These are phyloP conservation scores for Malurus elegans DNA, from an alignment of 2,113 vertebrate species.

Conservation along the genomic window DNA sequence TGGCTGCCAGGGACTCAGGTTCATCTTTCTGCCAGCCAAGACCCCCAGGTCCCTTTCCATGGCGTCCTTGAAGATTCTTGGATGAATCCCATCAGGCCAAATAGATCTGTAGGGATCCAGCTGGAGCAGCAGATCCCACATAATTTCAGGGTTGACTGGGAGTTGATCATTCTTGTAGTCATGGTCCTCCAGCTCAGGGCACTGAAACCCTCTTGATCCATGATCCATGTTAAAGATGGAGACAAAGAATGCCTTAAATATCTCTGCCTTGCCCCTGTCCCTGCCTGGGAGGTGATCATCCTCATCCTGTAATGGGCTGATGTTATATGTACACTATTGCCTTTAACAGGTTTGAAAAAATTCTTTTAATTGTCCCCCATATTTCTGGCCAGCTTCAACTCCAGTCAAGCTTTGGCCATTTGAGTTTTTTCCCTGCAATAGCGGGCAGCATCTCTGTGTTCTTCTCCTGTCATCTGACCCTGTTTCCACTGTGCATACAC, in stretches of 20 bases:
- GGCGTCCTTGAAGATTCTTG: background rate
- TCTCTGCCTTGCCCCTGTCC: background rate
- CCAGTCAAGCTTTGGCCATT: background rate
- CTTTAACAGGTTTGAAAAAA: background rate
- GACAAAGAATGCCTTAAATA: background rate
- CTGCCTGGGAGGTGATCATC: background rate
- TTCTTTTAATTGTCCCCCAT: background rate
- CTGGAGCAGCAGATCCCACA: rapidly evolving
- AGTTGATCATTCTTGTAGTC: background rate
- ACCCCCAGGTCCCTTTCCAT: no score
- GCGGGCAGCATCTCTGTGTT: background rate
- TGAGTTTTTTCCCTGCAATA: background rate
- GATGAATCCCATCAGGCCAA: background rate
- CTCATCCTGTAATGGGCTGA: background rate
- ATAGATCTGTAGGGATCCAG: background rate
- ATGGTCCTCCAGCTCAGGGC: background rate
- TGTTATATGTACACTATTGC: background rate
- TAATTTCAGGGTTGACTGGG: background rate
- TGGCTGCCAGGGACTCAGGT: background rate
- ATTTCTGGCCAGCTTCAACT: background rate
- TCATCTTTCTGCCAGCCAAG: no score
- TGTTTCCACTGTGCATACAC: background rate
- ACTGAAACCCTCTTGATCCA: background rate
- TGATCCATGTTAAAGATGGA: no score
- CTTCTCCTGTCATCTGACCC: background rate